Base-by-base conservation (phyloP, 2,797 vertebrate species). In the Squalus acanthias region DNA sequence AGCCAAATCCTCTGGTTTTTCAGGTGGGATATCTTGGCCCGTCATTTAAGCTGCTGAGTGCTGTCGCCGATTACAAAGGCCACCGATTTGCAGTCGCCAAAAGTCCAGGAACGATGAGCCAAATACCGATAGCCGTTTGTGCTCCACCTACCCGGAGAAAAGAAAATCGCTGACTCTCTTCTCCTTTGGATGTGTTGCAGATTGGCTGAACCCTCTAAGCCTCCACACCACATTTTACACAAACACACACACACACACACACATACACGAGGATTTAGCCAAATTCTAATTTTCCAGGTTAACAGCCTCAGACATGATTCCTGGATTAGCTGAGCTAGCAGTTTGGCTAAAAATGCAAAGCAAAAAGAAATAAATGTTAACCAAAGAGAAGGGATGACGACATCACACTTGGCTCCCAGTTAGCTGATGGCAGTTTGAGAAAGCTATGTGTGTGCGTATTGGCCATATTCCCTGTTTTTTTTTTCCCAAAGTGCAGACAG, bases 261-360 rank as follows among this genome's bases (percentile, higher is more conserved):
- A 20, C 17, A n/a, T 1, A 39, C n/a, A 17, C 29, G 1, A 15
- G 60, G 87, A 60, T 53, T 53, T 53, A 60, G 24, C 50, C 87
- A 89, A 60, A 89, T 89, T 89, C 50, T 60, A 89, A 60, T 57
- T 33, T 89, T 33, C 87, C 29, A 89, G 87, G 87, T 89, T 89
- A 89, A 89, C 26, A 57, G 57, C 87, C 9, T 89, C 53, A 89
- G 50, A 57, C 57, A 57, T 92, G 89, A 65, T n/a, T 92, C 33
- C 12, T 89, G 29, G 29, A 57, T 57, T 60, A 89, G 88, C 53
- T 29, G 88, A 89, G 24, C 88, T 50, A 50, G 82, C 82, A 85
- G 39, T 85, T 85, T 85, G 82, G 82, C 82, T 89, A 89, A 15
- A 89, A 60, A 39, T 6, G 1, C 33, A 63, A 65, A 65, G 33